Evolutionary conservation across 2,113 vertebrate genomes (phyloP).

Genomic region (Orientallactaga bullata): DNA sequence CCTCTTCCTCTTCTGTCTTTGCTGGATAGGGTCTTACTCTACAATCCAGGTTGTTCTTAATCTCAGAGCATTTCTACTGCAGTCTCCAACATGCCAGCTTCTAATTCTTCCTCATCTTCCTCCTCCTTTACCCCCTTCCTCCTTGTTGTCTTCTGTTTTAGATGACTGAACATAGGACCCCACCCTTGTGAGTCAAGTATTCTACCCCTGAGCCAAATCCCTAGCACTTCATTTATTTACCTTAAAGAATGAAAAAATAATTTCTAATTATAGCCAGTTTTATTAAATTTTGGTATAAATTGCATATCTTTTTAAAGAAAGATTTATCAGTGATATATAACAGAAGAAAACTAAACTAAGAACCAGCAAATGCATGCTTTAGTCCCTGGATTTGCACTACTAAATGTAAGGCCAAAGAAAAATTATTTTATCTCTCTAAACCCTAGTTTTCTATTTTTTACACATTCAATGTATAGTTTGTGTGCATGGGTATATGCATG

Average conservation of each 20-base stretch:
- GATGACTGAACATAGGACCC: too few species aligned
- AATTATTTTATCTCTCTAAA: background rate
- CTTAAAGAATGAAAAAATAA: background rate
- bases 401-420: background rate
- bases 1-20: background rate
- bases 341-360: background rate
- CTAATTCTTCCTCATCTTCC: background rate
- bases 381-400: background rate
- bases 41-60: background rate
- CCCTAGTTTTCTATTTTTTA: too few species aligned
- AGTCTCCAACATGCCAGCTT: background rate
- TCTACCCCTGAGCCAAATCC: background rate
- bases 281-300: background rate
- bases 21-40: background rate
- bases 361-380: background rate
- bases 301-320: conserved; percentile 3
- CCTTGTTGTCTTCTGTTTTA: background rate
- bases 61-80: too few species aligned
- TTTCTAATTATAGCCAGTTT: background rate
- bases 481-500: too few species aligned
- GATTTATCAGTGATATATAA: background rate
- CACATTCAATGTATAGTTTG: too few species aligned
- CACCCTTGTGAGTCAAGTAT: background rate
- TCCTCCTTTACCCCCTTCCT: background rate
- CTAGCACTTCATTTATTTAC: background rate